phyloP scores from a whole-genome alignment of 2,113 vertebrate genomes.

The Rhinopomastus cyanomelas region DNA sequence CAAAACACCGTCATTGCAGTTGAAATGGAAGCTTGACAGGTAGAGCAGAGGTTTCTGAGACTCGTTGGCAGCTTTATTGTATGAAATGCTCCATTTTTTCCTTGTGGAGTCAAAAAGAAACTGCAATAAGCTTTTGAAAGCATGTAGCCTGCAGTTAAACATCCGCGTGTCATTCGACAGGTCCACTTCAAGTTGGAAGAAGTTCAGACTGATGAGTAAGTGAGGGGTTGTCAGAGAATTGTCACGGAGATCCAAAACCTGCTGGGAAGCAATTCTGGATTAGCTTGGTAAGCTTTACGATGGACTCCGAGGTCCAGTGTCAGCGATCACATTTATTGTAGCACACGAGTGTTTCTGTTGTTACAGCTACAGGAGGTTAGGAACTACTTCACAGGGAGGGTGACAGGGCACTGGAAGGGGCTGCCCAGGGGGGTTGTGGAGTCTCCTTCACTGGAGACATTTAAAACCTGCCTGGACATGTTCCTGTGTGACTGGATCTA shows the following conservation, averaged over 20 bases:
- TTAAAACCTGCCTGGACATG: too few relatives aligned
- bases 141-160: conserved; percentile 72
- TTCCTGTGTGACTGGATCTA: too few relatives aligned
- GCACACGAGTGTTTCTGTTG: neutral
- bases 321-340: neutral
- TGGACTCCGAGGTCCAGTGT: neutral
- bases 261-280: neutral
- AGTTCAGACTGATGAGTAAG: conserved; percentile 68
- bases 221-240: conserved; percentile 78
- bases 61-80: conserved; percentile 53
- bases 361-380: neutral
- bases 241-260: conserved; percentile 85
- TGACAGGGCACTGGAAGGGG: too few relatives aligned
- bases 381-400: too few relatives aligned
- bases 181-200: conserved; percentile 70
- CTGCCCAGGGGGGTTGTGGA: too few relatives aligned
- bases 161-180: conserved; percentile 75
- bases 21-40: conserved; percentile 69
- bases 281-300: neutral
- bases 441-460: too few relatives aligned
- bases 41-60: conserved; percentile 66
- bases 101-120: conserved; percentile 54
- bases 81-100: conserved; percentile 71
- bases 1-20: conserved; percentile 48
- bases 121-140: conserved; percentile 67